These are phyloP conservation scores for Palythoa grandis DNA, from an alignment of 92 coral and sea anemone species.

Conservation along the genomic window DNA sequence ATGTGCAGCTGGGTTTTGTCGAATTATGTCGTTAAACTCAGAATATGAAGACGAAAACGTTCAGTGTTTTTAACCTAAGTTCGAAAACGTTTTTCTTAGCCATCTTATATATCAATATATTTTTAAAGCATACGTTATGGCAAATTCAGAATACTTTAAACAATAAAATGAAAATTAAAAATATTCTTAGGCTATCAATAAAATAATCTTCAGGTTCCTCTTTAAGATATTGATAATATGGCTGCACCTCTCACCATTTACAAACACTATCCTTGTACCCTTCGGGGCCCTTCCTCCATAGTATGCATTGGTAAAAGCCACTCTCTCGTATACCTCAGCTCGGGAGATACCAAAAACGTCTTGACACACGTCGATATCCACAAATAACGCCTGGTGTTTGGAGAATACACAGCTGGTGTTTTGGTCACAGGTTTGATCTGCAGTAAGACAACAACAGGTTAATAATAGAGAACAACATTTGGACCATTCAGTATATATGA, in stretches of 20 bases:
- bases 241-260: slow-evolving; percentile 59
- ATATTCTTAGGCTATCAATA: no score
- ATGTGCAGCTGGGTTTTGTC: no score
- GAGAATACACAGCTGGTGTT: slow-evolving; percentile 68
- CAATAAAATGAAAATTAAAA: no score
- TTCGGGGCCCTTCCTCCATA: slow-evolving; percentile 72
- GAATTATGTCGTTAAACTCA: no score
- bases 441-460: neutral
- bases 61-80: no score
- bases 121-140: no score
- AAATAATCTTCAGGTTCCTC: neutral
- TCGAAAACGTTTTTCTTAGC: no score
- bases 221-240: neutral
- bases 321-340: slow-evolving; percentile 53
- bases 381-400: slow-evolving; percentile 18
- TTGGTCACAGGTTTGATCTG: slow-evolving; percentile 78
- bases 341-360: slow-evolving; percentile 60
- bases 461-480: neutral
- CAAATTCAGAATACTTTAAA: no score
- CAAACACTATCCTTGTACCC: slow-evolving; percentile 73
- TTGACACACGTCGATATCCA: slow-evolving; percentile 60
- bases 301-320: slow-evolving; percentile 75
- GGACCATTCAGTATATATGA: no score
- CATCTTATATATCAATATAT: no score
- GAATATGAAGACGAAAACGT: no score